Evolutionary conservation across 2,113 vertebrate genomes (phyloP).

Genomic region (Orthochromis indermauri): DNA sequence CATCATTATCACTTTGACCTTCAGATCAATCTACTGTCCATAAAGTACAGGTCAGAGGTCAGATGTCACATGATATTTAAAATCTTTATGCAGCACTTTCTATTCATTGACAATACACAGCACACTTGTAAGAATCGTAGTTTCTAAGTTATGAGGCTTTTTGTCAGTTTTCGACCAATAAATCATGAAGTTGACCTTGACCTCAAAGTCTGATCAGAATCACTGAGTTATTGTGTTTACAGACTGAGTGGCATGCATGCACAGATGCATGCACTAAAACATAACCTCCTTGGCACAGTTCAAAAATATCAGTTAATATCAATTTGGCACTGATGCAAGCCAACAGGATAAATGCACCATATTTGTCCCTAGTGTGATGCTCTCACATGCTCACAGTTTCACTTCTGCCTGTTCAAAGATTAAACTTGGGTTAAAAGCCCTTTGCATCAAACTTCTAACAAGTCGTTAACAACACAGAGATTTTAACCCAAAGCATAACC

Average conservation of each 20-base stretch:
- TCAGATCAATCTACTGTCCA: background rate
- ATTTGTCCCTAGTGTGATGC: background rate
- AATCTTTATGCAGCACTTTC: background rate
- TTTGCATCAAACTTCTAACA: background rate
- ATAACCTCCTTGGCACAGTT: background rate
- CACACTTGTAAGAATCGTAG: background rate
- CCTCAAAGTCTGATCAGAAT: background rate
- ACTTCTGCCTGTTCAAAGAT: background rate
- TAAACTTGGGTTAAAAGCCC: background rate
- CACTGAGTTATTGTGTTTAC: background rate
- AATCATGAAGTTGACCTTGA: background rate
- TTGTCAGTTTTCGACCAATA: background rate
- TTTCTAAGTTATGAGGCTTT: background rate
- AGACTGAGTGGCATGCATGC: background rate
- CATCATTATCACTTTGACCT: background rate
- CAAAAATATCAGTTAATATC: background rate
- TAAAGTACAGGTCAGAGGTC: background rate
- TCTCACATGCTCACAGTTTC: background rate
- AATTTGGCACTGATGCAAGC: background rate
- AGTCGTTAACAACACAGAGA: background rate
- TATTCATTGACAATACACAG: background rate
- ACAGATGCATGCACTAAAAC: background rate
- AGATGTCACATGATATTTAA: background rate
- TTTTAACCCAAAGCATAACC: background rate
- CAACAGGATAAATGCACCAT: background rate